Conservation (phyloP, 2,888 invertebrate genomes). For the Boloria selene region DNA sequence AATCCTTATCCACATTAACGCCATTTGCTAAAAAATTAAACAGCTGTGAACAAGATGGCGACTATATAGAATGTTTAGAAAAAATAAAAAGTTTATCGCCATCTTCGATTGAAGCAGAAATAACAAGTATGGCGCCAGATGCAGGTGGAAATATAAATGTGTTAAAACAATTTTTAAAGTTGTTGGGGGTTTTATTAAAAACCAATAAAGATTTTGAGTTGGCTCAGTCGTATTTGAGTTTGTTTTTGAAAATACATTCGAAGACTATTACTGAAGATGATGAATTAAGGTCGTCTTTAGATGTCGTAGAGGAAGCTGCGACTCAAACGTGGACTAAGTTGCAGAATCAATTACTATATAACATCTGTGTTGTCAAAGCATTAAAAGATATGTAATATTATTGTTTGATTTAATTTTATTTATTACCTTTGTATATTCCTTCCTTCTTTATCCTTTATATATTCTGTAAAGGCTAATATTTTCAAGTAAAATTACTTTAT, state of each 20-base stretch:
- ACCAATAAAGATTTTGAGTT: constrained; percentile 93
- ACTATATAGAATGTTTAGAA: constrained; percentile 83
- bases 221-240: constrained; percentile 92
- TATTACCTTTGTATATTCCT: neutral
- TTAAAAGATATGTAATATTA: constrained; percentile 84
- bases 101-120: constrained; percentile 93
- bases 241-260: constrained; percentile 92
- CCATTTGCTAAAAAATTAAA: constrained; percentile 86
- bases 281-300: constrained; percentile 79
- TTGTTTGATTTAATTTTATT: constrained; percentile 21
- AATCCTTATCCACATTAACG: constrained; percentile 85
- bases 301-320: constrained; percentile 82
- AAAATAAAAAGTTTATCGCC: constrained; percentile 88
- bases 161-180: constrained; percentile 89
- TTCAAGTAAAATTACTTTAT: too few species aligned
- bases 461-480: too few species aligned
- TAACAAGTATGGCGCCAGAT: constrained; percentile 89
- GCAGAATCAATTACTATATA: constrained; percentile 87
- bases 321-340: constrained; percentile 85
- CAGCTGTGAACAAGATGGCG: constrained; percentile 67
- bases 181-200: constrained; percentile 86
- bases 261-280: constrained; percentile 80
- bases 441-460: neutral
- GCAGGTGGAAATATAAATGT: constrained; percentile 86
- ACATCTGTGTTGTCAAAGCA: constrained; percentile 88